Conservation (phyloP, 2,888 invertebrate species). For the Abscondita cerata region DNA sequence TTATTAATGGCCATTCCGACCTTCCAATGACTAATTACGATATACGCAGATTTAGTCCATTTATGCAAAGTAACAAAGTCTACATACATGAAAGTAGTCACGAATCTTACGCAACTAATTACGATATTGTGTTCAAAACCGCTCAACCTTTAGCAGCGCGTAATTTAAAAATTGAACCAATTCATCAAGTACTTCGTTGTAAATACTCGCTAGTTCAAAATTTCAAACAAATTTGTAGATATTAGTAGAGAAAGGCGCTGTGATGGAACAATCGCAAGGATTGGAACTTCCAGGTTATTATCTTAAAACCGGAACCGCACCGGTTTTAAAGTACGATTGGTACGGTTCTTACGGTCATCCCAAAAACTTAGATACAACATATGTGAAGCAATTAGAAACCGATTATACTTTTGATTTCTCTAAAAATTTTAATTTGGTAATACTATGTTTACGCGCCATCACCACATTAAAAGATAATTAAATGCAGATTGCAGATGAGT, state of each 20-base stretch:
- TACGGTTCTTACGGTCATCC: slow-evolving; percentile 79
- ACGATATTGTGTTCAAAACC: slow-evolving; percentile 80
- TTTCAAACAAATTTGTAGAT: slow-evolving; percentile 43
- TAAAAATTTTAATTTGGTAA: slow-evolving; percentile 77
- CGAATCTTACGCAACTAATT: slow-evolving; percentile 89
- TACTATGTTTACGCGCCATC: too few relatives aligned
- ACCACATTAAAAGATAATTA: too few relatives aligned
- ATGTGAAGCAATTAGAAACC: slow-evolving; percentile 72
- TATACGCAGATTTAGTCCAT: slow-evolving; percentile 80
- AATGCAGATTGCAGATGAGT: slow-evolving; percentile 86
- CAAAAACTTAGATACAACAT: slow-evolving; percentile 70
- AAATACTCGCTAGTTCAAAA: too few relatives aligned
- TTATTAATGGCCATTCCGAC: slow-evolving; percentile 80
- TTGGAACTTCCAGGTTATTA: slow-evolving; percentile 92
- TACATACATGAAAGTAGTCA: slow-evolving; percentile 87
- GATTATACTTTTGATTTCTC: slow-evolving; percentile 86
- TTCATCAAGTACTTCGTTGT: slow-evolving; percentile 76
- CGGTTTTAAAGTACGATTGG: slow-evolving; percentile 82
- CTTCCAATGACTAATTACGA: slow-evolving; percentile 88
- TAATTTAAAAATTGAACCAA: slow-evolving; percentile 70
- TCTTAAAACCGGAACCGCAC: slow-evolving; percentile 62
- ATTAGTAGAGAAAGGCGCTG: slow-evolving; percentile 77
- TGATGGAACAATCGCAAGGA: slow-evolving; percentile 87
- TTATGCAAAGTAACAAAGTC: slow-evolving; percentile 71
- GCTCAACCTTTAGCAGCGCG: slow-evolving; percentile 85